Conservation (phyloP, 2,797 vertebrate species). For the Salmo trutta region DNA sequence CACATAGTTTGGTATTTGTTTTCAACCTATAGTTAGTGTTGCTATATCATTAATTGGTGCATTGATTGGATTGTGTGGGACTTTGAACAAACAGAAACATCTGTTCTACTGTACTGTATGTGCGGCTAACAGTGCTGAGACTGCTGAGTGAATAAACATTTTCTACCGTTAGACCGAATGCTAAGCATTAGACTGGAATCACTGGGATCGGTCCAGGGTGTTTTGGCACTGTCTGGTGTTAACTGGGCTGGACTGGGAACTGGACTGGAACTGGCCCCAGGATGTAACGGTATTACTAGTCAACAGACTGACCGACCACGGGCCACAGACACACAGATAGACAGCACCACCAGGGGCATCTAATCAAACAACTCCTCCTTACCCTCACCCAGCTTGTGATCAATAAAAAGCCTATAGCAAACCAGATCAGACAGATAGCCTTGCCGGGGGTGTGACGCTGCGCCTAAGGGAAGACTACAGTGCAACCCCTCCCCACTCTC, state of each 20-base stretch:
- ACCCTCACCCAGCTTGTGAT: constrained; percentile 49
- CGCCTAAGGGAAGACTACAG: constrained; percentile 26
- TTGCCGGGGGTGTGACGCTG: no score
- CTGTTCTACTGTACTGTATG: not conserved
- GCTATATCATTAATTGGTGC: not conserved
- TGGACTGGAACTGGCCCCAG: constrained; percentile 29
- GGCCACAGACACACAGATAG: constrained; percentile 62
- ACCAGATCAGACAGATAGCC: constrained; percentile 67
- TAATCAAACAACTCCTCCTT: constrained; percentile 12
- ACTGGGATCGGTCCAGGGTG: constrained; percentile 23
- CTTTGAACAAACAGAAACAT: not conserved
- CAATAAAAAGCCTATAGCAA: constrained; percentile 61
- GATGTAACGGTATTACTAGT: constrained; percentile 34
- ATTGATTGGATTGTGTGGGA: not conserved
- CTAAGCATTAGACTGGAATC: not conserved
- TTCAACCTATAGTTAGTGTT: not conserved
- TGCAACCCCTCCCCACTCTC: constrained; percentile 43
- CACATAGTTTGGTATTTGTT: not conserved
- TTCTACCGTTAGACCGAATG: constrained; percentile 9
- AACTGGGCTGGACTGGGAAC: constrained; percentile 26
- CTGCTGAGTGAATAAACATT: constrained; percentile 5
- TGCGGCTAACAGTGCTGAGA: constrained; percentile 14
- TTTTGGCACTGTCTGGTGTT: constrained; percentile 31
- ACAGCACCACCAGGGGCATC: constrained; percentile 11
- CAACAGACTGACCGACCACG: constrained; percentile 49